Base-by-base conservation (phyloP, 2,888 invertebrate species). In the Podotricha telesiphe region DNA sequence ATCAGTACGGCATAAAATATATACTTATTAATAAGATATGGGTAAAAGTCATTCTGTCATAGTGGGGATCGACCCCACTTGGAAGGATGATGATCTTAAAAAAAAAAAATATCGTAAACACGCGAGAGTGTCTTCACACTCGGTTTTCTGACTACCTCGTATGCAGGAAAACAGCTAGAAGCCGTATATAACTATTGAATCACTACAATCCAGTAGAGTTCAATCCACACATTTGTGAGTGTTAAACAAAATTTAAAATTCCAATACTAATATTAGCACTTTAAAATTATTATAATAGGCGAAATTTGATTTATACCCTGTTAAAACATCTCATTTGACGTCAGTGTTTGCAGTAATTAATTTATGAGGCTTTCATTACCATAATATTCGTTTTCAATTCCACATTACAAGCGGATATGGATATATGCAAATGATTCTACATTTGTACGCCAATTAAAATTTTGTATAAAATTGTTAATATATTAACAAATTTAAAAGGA, bases 361-460 rank as follows among this genome's bases (percentile, higher is more conserved):
- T 77, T 76, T 78, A 78, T 67, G 71, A 53, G 53, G 42, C 64
- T 61, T 63, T 77, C 78, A 78, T 78, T 77, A 76, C 64, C 70
- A 71, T 72, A 72, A 72, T 74, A 73, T 72, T 72, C 73, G 65
- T 65, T 68, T 71, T 68, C 68, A 73, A 72, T 75, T 73, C 67
- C 67, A 68, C 66, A 68, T 65, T 69, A 74, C 75, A 70, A 73
- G 19, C 34, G 61, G 50, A 66, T 61, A 68, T 67, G 68, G 66
- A 69, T 70, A 66, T 63, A 75, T 70, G 71, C 73, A 72, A 73
- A 73, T 74, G 67, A 75, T 50, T 63, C 51, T 2, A 28, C 65
- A 61, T 37, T 65, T 65, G 64, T 58, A 42, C 10, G 40, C 40
- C 51, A 56, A 64, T 67, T 63, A 67, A 67, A 59, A 67, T 59